Evolutionary conservation across 1,140 invertebrate genomes (phyloP).

Genomic region (Helicorthomorpha holstii): DNA sequence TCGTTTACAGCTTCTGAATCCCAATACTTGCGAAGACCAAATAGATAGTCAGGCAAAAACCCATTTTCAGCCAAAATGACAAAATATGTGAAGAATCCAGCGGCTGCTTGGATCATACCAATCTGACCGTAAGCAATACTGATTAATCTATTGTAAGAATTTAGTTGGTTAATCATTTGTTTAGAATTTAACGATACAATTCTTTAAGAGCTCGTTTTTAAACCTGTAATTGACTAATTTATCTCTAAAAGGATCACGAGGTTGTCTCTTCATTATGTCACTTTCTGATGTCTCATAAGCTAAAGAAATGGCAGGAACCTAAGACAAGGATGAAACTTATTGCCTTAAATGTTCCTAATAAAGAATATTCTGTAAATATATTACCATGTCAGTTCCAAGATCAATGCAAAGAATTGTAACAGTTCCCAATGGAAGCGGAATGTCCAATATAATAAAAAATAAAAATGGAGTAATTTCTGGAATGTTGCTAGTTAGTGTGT

Average conservation of each 20-base stretch:
- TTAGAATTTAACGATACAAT: background rate
- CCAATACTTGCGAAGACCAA: conserved; percentile 87
- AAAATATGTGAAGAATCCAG: conserved; percentile 98
- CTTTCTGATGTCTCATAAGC: conserved; percentile 91
- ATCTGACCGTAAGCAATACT: conserved; percentile 97
- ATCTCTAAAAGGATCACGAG: conserved; percentile 80
- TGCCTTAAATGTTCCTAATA: background rate
- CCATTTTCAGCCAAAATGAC: conserved; percentile 98
- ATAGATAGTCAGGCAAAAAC: conserved; percentile 65
- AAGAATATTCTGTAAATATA: conserved; percentile 8
- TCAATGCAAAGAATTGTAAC: conserved; percentile 99
- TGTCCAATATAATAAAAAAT: conserved; percentile 90
- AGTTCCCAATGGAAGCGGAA: conserved; percentile 91
- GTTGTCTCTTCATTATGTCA: conserved; percentile 93
- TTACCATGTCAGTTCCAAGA: conserved; percentile 94
- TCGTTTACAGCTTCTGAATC: conserved; percentile 92
- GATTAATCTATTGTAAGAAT: too few relatives aligned
- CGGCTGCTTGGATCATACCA: conserved; percentile 97
- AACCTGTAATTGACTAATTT: conserved; percentile 89
- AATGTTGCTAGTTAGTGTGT: conserved; percentile 97
- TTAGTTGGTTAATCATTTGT: too few relatives aligned
- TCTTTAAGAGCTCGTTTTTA: background rate
- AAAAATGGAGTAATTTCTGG: conserved; percentile 99
- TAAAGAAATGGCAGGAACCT: conserved; percentile 90
- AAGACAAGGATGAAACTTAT: conserved; percentile 5